These are phyloP conservation scores for Platyrinchus mystaceus DNA, from an alignment of 2,797 vertebrate species.

Conservation along the genomic window DNA sequence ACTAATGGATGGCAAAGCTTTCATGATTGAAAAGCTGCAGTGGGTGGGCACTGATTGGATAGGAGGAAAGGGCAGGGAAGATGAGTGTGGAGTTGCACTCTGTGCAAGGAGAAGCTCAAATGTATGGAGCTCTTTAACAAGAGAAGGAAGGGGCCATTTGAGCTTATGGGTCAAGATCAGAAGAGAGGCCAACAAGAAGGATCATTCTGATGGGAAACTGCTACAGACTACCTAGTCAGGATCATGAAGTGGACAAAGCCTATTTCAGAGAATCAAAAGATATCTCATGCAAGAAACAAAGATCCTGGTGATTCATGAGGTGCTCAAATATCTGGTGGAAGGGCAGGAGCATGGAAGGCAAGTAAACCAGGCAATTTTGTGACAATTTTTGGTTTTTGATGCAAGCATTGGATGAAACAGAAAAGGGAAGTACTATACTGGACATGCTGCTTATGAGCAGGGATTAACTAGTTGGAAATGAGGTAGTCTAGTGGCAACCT, in stretches of 20 bases:
- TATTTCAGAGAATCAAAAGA: background rate
- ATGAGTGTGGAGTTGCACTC: background rate
- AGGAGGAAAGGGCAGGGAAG: background rate
- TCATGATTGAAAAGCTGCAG: background rate
- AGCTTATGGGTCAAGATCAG: background rate
- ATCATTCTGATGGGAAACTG: background rate
- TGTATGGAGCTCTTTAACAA: background rate
- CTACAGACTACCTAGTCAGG: background rate
- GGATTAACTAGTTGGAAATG: background rate
- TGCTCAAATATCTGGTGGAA: background rate
- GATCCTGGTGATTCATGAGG: background rate
- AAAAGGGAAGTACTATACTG: background rate
- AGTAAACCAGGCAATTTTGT: background rate
- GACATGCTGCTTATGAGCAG: background rate
- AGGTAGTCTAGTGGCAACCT: background rate
- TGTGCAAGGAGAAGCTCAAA: background rate
- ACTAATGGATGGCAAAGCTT: background rate
- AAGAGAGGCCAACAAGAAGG: background rate
- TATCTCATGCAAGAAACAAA: background rate
- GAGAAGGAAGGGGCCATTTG: background rate
- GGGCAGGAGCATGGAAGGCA: background rate
- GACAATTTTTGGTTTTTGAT: background rate
- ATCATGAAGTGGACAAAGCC: background rate
- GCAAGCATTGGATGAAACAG: background rate
- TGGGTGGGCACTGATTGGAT: background rate